These are phyloP conservation scores for Clistopyga incitator DNA, from an alignment of 2,888 invertebrate species.

Conservation along the genomic window DNA sequence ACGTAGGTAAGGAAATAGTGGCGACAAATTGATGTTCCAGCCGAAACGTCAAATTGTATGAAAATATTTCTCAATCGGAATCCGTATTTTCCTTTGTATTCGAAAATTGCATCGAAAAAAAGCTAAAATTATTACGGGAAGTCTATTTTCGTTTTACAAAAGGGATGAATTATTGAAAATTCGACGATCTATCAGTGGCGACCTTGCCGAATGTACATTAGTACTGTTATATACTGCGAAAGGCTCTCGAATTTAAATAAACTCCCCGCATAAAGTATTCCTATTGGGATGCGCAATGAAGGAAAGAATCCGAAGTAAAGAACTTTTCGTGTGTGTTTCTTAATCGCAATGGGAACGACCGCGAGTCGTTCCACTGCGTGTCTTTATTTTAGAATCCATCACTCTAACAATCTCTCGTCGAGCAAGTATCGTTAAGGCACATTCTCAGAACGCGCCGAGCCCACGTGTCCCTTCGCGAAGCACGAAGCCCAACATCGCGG, in stretches of 20 bases:
- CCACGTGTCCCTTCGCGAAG: constrained; percentile 33
- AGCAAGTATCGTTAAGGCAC: constrained; percentile 78
- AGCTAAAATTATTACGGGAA: too few relatives aligned
- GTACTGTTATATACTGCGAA: neutral
- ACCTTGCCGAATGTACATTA: neutral
- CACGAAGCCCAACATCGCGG: constrained; percentile 34
- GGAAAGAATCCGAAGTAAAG: constrained; percentile 17
- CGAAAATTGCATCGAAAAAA: too few relatives aligned
- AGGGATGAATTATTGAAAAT: too few relatives aligned
- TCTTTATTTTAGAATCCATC: constrained; percentile 54
- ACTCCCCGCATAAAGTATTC: constrained; percentile 9
- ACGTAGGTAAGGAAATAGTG: constrained; percentile 20
- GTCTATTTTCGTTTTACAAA: too few relatives aligned
- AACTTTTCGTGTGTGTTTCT: constrained; percentile 24
- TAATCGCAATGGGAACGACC: constrained; percentile 13
- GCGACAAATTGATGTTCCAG: neutral
- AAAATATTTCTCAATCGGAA: neutral
- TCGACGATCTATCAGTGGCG: neutral
- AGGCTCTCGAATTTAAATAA: neutral
- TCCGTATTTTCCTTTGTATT: neutral
- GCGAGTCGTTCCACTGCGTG: constrained; percentile 22
- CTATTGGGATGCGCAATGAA: constrained; percentile 10
- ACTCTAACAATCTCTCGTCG: constrained; percentile 67
- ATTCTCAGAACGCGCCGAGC: constrained; percentile 74
- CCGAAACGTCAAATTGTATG: neutral